phyloP scores from a whole-genome alignment of 2,113 vertebrate genomes.

The Caloenas nicobarica region DNA sequence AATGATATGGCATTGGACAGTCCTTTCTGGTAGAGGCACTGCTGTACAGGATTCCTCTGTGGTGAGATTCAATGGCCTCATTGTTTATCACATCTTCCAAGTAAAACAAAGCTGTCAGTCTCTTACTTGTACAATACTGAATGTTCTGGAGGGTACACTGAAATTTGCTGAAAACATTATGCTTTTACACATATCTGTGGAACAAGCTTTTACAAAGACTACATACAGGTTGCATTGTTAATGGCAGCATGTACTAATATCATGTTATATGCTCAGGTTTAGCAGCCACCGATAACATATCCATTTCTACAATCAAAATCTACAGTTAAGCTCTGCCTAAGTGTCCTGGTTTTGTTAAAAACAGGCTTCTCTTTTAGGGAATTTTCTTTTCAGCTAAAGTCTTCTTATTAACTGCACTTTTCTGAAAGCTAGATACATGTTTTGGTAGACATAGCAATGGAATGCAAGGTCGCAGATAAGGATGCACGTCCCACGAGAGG shows the following conservation, averaged over 20 bases:
- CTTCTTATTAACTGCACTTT: too few relatives aligned
- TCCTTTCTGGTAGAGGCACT: not conserved
- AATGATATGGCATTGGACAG: not conserved
- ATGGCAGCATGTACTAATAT: not conserved
- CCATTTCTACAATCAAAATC: not conserved
- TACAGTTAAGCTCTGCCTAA: not conserved
- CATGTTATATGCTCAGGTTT: not conserved
- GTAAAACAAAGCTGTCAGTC: not conserved
- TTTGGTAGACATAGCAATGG: too few relatives aligned
- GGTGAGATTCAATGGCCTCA: not conserved
- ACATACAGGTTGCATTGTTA: not conserved
- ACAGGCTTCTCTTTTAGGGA: too few relatives aligned
- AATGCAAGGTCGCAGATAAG: too few relatives aligned
- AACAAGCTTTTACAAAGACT: not conserved
- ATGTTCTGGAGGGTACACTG: not conserved
- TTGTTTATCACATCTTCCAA: not conserved
- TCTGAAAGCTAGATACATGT: too few relatives aligned
- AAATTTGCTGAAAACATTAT: not conserved
- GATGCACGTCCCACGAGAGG: too few relatives aligned
- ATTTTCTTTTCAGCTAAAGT: too few relatives aligned
- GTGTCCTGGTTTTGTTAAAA: too few relatives aligned
- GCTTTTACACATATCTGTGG: not conserved
- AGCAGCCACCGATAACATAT: not conserved
- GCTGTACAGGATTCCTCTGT: not conserved
- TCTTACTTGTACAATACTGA: not conserved